These are phyloP conservation scores for Oplegnathus fasciatus DNA, from an alignment of 2,113 vertebrate genomes.

Conservation along the genomic window DNA sequence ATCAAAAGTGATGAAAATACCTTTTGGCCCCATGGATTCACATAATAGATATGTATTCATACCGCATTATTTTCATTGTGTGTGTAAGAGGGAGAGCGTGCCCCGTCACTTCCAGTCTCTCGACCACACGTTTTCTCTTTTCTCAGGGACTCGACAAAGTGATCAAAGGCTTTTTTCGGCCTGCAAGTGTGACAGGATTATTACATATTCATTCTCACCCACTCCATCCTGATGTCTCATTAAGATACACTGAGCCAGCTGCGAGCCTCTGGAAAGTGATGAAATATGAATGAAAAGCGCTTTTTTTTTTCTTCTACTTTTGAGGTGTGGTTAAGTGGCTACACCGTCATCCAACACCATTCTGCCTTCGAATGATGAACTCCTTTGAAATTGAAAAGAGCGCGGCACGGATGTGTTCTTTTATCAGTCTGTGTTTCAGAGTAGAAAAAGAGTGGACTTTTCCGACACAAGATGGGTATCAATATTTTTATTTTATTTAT, in stretches of 20 bases:
- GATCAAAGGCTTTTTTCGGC: conserved; percentile 35
- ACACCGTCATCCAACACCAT: not conserved
- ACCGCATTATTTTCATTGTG: too few relatives aligned
- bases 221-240: conserved; percentile 35
- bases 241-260: conserved; percentile 16
- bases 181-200: conserved; percentile 24
- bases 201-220: conserved; percentile 44
- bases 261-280: conserved; percentile 6
- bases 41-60: not conserved
- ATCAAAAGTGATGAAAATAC: not conserved
- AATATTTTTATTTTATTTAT: too few relatives aligned
- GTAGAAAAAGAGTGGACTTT: not conserved
- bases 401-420: not conserved
- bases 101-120: not conserved
- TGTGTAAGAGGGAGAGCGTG: not conserved
- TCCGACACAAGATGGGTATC: too few relatives aligned
- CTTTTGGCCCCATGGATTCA: not conserved
- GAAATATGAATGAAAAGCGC: conserved; percentile 48
- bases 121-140: not conserved
- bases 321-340: conserved; percentile 3
- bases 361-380: not conserved
- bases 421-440: not conserved
- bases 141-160: not conserved
- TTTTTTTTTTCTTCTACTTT: not conserved
- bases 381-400: conserved; percentile 16